Evolutionary conservation across 2,888 invertebrate species (phyloP).

Genomic region (Eupeodes latifasciatus): DNA sequence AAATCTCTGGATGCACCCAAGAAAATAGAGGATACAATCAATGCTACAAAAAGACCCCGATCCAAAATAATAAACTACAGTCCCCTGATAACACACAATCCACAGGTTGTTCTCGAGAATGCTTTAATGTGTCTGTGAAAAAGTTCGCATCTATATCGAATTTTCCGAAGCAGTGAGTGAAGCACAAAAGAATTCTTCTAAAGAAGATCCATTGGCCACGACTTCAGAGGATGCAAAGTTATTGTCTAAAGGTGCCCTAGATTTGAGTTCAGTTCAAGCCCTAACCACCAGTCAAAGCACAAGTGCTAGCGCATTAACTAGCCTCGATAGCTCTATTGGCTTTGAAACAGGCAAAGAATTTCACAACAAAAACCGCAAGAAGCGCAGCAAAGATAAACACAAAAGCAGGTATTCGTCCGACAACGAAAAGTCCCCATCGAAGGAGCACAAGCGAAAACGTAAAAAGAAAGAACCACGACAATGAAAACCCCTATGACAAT

Average conservation of each 20-base stretch:
- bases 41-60: constrained; percentile 47
- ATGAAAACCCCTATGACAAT: constrained; percentile 84
- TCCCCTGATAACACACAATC: constrained; percentile 63
- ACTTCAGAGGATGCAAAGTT: constrained; percentile 61
- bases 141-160: constrained; percentile 64
- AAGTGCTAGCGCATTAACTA: constrained; percentile 66
- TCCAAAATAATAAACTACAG: constrained; percentile 60
- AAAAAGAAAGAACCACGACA: constrained; percentile 90
- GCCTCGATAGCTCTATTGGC: constrained; percentile 77
- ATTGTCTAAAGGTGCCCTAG: constrained; percentile 61
- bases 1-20: constrained; percentile 58
- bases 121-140: constrained; percentile 60
- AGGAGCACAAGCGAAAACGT: constrained; percentile 91
- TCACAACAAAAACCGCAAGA: constrained; percentile 88
- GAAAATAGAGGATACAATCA: constrained; percentile 30
- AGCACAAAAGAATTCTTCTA: constrained; percentile 44
- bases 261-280: constrained; percentile 68
- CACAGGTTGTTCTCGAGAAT: constrained; percentile 68
- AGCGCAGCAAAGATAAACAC: constrained; percentile 91
- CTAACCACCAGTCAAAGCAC: constrained; percentile 54
- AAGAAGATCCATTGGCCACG: constrained; percentile 40
- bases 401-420: constrained; percentile 87
- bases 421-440: constrained; percentile 87
- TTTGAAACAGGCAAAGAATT: constrained; percentile 78
- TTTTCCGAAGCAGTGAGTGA: constrained; percentile 64